These are phyloP conservation scores for Spialia ferax DNA, from an alignment of 2,888 invertebrate genomes.

Conservation along the genomic window DNA sequence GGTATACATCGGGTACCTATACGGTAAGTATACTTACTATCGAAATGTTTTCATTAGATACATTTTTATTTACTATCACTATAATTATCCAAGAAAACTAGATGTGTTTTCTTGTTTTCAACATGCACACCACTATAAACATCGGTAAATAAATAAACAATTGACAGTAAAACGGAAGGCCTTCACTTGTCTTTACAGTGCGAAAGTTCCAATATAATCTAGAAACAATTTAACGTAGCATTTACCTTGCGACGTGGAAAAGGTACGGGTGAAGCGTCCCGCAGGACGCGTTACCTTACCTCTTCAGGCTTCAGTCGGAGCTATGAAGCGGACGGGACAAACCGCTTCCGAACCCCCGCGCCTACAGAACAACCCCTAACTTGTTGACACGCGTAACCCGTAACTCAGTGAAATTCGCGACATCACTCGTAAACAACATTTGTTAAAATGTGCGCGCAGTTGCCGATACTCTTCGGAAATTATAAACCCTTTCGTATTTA, in stretches of 20 bases:
- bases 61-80: no score
- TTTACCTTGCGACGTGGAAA: constrained; percentile 9
- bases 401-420: neutral
- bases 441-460: neutral
- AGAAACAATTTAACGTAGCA: constrained; percentile 9
- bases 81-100: no score
- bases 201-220: constrained; percentile 19
- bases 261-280: constrained; percentile 13
- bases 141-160: neutral
- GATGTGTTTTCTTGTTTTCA: no score
- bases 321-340: constrained; percentile 9
- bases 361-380: neutral
- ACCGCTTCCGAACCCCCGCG: constrained; percentile 4
- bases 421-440: neutral
- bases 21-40: no score
- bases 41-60: no score
- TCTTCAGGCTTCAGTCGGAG: constrained; percentile 20
- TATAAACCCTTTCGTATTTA: neutral
- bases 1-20: no score
- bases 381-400: constrained; percentile 1
- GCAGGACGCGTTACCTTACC: neutral
- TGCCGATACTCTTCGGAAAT: neutral
- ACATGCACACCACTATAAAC: neutral
- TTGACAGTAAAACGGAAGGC: no score
- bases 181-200: no score